These are phyloP conservation scores for Ctenicera cuprea DNA, from an alignment of 2,888 invertebrate genomes.

Conservation along the genomic window DNA sequence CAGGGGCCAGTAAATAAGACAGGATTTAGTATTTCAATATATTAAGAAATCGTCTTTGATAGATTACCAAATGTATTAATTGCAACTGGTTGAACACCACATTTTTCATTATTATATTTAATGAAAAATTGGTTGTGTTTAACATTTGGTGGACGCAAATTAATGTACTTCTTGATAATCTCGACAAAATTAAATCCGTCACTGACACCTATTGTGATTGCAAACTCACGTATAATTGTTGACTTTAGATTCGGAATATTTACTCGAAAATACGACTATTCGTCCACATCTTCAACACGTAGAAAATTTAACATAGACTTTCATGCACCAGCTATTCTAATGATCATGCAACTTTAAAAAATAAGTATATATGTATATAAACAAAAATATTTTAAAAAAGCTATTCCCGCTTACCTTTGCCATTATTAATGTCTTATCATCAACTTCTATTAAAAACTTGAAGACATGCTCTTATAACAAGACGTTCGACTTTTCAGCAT, in stretches of 20 bases:
- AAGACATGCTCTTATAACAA: neutral
- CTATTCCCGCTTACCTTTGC: slow-evolving; percentile 27
- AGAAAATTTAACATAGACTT: slow-evolving; percentile 25
- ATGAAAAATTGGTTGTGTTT: too few relatives aligned
- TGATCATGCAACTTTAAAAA: slow-evolving; percentile 34
- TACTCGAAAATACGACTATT: slow-evolving; percentile 12
- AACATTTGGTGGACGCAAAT: too few relatives aligned
- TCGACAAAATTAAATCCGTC: slow-evolving; percentile 23
- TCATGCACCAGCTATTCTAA: slow-evolving; percentile 30
- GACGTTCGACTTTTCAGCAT: slow-evolving; percentile 16
- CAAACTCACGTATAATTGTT: slow-evolving; percentile 29
- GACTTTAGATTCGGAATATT: slow-evolving; percentile 26
- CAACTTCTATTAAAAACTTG: slow-evolving; percentile 33
- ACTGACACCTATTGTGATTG: slow-evolving; percentile 12
- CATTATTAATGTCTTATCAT: slow-evolving; percentile 31
- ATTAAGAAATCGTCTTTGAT: slow-evolving; percentile 8
- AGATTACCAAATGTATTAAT: slow-evolving; percentile 32
- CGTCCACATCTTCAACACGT: slow-evolving; percentile 29
- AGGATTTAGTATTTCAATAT: neutral
- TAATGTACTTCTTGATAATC: slow-evolving; percentile 26
- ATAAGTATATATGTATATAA: neutral
- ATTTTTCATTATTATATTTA: slow-evolving; percentile 23
- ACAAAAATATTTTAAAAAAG: neutral
- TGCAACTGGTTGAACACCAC: slow-evolving; percentile 17
- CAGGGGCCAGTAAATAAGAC: too few relatives aligned